Conservation (phyloP, 2,888 invertebrate genomes). For the Rugalucina vietnamica region DNA sequence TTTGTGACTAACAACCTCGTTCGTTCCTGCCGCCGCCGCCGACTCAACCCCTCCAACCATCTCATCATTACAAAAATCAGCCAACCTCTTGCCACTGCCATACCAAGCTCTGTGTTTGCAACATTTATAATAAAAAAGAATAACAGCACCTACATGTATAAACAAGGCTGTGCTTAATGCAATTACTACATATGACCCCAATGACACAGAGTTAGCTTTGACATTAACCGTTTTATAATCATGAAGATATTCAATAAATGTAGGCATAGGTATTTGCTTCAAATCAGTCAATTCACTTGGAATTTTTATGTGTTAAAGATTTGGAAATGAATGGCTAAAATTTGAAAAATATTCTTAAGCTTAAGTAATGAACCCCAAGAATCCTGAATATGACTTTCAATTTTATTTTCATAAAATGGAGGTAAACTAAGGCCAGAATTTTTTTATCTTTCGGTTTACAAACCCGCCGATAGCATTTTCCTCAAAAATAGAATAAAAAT, state of each 20-base stretch:
- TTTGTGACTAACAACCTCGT: not conserved
- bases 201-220: not conserved
- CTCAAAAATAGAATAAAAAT: too few relatives aligned
- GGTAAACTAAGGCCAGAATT: too few relatives aligned
- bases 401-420: not conserved
- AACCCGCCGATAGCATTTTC: too few relatives aligned
- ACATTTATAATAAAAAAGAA: not conserved
- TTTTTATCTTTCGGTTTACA: too few relatives aligned
- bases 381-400: not conserved
- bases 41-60: not conserved
- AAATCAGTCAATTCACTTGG: not conserved
- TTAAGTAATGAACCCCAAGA: not conserved
- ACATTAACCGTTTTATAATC: slow-evolving; percentile 11
- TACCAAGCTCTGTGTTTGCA: not conserved
- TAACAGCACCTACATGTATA: not conserved
- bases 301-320: not conserved
- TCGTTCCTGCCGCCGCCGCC: not conserved
- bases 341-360: not conserved
- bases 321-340: not conserved
- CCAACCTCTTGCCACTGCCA: not conserved
- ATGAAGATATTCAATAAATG: slow-evolving; percentile 14
- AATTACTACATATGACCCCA: not conserved
- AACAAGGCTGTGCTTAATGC: not conserved
- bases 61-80: not conserved
- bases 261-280: too few relatives aligned